These are phyloP conservation scores for Venustaconcha ellipsiformis DNA, from an alignment of 1,140 invertebrate genomes.

Conservation along the genomic window DNA sequence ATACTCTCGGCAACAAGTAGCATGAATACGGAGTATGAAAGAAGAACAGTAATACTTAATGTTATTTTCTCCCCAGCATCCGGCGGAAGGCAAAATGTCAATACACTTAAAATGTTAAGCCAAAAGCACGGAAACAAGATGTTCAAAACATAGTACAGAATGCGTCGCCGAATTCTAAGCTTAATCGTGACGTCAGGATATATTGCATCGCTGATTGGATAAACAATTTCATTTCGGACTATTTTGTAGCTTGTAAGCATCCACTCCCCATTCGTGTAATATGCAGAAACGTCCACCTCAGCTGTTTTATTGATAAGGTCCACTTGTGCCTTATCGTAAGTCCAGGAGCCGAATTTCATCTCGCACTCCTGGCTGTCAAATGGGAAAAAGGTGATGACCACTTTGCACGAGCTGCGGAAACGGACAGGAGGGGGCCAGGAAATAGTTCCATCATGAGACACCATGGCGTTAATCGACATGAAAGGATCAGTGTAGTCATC, in stretches of 20 bases:
- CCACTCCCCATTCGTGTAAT: constrained; percentile 62
- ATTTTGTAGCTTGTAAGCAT: constrained; percentile 49
- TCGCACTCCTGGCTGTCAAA: constrained; percentile 70
- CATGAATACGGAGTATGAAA: constrained; percentile 69
- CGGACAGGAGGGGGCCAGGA: constrained; percentile 59
- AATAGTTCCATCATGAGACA: constrained; percentile 60
- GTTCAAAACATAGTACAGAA: constrained; percentile 63
- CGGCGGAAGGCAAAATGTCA: constrained; percentile 65
- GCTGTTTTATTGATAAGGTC: constrained; percentile 69
- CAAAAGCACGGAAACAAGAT: constrained; percentile 65
- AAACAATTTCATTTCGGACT: constrained; percentile 50
- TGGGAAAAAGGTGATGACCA: constrained; percentile 76
- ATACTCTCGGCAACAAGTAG: constrained; percentile 68
- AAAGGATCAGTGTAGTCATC: constrained; percentile 74
- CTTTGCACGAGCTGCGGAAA: constrained; percentile 86
- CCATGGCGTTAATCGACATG: constrained; percentile 73
- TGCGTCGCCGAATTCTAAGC: constrained; percentile 50
- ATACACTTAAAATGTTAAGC: constrained; percentile 63
- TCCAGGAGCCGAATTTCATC: constrained; percentile 71
- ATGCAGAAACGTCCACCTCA: constrained; percentile 48
- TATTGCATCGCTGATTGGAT: constrained; percentile 68
- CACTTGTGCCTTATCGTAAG: constrained; percentile 84
- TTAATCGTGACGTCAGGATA: constrained; percentile 71
- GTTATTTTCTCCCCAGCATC: constrained; percentile 68
- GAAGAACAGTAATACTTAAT: constrained; percentile 63